Base-by-base conservation (phyloP, 1,140 invertebrate species). In the Hermetia illucens region DNA sequence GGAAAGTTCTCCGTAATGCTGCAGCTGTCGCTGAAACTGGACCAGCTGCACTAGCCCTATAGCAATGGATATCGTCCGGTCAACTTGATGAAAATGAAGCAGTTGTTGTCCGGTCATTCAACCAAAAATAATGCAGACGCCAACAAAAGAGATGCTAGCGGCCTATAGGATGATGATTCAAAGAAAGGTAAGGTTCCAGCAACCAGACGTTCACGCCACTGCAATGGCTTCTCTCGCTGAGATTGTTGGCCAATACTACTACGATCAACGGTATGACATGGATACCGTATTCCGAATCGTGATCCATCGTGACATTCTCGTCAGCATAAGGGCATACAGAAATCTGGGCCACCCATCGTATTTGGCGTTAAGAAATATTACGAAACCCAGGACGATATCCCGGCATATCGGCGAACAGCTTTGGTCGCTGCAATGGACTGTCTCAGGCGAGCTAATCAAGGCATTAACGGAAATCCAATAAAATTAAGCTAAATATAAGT, bases 11-110 rank as follows among this genome's bases (percentile, higher is more conserved):
- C 55, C 68, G 71, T 30, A 74, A 79, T 46, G 71, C 72, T 20
- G 62, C 80, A 4, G 58, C 68, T 8, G 65, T 75, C 54, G 62
- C 69, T 21, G 79, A 78, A 38, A 80, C 75, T 10, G 64, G 68
- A 25, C 75, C 79, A 5, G 72, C 75, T 25, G 65, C 79, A 33
- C 35, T 69, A n/a, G 57, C 61, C 37, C 67, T 81, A 20, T 65
- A 68, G 44, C 42, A 69, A 4, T 74, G 68, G 74, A 73, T 82
- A 20, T 42, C 67, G 33, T 58, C 44, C 12, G 63, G 64, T 16
- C 68, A 71, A 46, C 57, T 81, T 6, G 15, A 52, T 39, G 58
- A 52, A 10, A 42, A 58, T 21, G 69, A 76, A 58, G 75, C 74
- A 19, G 67, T 68, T 5, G 38, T 65, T 38, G 45, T 79, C 9